Evolutionary conservation across 2,888 invertebrate species (phyloP), one percentile per base, ranked within the genome.

Genomic region (Rhaphigaster nebulosa): DNA sequence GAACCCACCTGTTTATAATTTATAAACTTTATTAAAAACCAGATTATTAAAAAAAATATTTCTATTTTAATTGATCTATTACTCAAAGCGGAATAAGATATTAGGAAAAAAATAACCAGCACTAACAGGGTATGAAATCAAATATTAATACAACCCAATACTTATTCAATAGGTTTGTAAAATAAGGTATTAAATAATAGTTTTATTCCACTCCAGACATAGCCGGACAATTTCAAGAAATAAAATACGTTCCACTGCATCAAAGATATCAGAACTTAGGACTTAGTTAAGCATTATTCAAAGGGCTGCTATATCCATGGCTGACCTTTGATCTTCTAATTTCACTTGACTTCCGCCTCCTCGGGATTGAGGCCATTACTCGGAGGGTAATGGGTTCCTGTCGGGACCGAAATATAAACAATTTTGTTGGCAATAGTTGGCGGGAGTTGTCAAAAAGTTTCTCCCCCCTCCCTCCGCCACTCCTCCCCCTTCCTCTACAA

Each of bases 301-400:
- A 60, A n/a, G 60, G n/a, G 60, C 8, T n/a, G 60, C 60, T n/a
- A 8, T 60, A n/a, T 8, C 60, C n/a, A 56, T 56, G 23, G 26
- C 23, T 23, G 23, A 56, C 56, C 56, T 56, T 56, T 56, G 56
- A 56, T 56, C 56, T 56, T 23, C 56, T 56, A 56, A 56, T 56
- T 60, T 60, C n/a, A 60, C 60, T 60, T 60, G n/a, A 60, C 60
- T 60, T 60, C n/a, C 60, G n/a, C 60, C n/a, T 60, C 60, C n/a
- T 60, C n/a, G 1, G n/a, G n/a, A 60, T 60, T 56, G 60, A 60
- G 60, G 26, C 60, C n/a, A 60, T 60, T 60, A 60, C 60, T 60
- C 1, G 8, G 60, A 26, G 26, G 26, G 26, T 60, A n/a, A 26
- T 60, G 60, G 56, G 5, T 56, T 60, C 60, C 26, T 8, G n/a